Percentiles rank a stretch among this genome's conserved stretches.
Conservation (phyloP, 2,113 vertebrate genomes). For the Xyrauchen texanus region DNA sequence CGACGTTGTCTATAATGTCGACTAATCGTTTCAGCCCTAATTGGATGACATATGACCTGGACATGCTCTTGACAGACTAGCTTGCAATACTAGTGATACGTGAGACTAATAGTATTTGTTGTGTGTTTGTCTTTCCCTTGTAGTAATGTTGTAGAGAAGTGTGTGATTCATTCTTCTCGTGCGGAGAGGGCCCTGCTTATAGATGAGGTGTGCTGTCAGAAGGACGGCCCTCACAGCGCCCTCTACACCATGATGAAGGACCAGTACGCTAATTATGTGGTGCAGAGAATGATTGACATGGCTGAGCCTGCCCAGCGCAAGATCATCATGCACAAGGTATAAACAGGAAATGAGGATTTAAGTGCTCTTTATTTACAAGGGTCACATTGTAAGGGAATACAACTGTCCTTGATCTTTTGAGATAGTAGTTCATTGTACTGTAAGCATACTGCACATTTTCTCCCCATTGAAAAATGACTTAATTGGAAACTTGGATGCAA, state of each 20-base stretch:
- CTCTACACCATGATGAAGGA: constrained; percentile 99
- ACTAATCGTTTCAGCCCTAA: too few relatives aligned
- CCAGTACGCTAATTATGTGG: constrained; percentile 98
- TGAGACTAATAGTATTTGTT: constrained; percentile 9
- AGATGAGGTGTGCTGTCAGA: constrained; percentile 97
- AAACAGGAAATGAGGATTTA: too few relatives aligned
- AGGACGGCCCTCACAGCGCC: constrained; percentile 97
- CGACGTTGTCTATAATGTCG: too few relatives aligned
- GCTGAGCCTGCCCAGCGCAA: constrained; percentile 95
- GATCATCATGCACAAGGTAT: constrained; percentile 98
- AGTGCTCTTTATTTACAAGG: too few relatives aligned
- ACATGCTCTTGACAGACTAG: background rate
- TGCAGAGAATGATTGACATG: constrained; percentile 99
- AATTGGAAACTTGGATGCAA: too few relatives aligned
- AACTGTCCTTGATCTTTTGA: too few relatives aligned
- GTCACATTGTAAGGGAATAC: too few relatives aligned
- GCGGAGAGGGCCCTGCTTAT: constrained; percentile 94
- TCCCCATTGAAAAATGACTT: too few relatives aligned
- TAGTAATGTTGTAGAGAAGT: constrained; percentile 97
- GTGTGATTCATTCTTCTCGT: constrained; percentile 95
- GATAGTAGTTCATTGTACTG: too few relatives aligned
- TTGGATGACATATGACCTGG: too few relatives aligned
- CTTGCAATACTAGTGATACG: background rate
- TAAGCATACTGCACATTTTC: too few relatives aligned
- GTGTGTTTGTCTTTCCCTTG: constrained; percentile 39